phyloP scores from a whole-genome alignment of 2,113 vertebrate genomes.

The Porphyrio hochstetteri region DNA sequence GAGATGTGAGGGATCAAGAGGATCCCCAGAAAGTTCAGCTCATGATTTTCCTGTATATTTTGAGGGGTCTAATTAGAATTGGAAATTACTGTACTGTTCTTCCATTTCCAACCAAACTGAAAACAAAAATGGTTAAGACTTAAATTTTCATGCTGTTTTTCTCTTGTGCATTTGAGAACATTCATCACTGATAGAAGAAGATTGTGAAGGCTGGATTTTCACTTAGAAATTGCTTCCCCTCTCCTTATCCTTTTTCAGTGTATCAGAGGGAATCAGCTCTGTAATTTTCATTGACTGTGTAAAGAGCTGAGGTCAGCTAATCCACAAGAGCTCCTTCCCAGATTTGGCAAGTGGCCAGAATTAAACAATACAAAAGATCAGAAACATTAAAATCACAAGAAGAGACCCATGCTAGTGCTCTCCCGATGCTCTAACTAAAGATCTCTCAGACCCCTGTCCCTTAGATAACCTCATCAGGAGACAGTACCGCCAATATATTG shows the following conservation, averaged over 20 bases:
- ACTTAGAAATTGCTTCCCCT: slow-evolving; percentile 4
- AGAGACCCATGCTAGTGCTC: not conserved
- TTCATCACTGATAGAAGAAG: not conserved
- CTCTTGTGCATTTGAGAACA: not conserved
- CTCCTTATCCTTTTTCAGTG: not conserved
- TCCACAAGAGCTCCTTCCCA: slow-evolving; percentile 41
- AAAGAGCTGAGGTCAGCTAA: slow-evolving; percentile 61
- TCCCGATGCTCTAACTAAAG: not conserved
- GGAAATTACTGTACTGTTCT: not conserved
- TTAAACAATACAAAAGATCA: slow-evolving; percentile 45
- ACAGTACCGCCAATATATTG: not conserved
- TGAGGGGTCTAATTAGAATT: not conserved
- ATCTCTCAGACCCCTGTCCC: not conserved
- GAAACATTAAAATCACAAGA: not conserved
- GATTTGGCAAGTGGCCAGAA: slow-evolving; percentile 46
- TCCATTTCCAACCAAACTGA: not conserved
- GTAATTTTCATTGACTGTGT: slow-evolving; percentile 48
- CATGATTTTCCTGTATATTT: not conserved
- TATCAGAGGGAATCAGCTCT: slow-evolving; percentile 39
- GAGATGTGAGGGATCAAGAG: not conserved
- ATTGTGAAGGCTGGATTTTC: slow-evolving; percentile 16
- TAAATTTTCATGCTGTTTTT: not conserved
- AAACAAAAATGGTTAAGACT: not conserved
- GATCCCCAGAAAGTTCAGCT: not conserved
- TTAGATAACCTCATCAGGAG: not conserved